Evolutionary conservation across 2,797 vertebrate genomes (phyloP).

Genomic region (Hipposideros larvatus): DNA sequence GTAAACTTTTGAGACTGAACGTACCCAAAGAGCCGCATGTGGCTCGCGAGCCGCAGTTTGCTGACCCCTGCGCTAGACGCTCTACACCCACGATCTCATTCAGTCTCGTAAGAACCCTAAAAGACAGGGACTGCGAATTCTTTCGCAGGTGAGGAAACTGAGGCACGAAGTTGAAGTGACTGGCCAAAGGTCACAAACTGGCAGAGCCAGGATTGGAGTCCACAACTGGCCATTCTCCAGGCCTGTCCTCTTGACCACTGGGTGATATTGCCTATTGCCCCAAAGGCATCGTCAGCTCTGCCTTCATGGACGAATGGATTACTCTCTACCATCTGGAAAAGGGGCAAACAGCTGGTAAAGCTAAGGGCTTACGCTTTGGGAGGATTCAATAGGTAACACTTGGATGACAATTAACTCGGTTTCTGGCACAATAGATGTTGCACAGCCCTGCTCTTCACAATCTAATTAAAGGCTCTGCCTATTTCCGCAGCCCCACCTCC

Average conservation of each 20-base stretch:
- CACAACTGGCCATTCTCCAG: not conserved
- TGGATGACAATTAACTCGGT: rapidly evolving
- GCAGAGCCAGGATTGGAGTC: not conserved
- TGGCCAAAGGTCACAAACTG: not conserved
- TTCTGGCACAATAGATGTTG: rapidly evolving
- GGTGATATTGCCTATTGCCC: not conserved
- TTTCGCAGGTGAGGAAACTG: not conserved
- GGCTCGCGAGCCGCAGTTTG: too few species aligned
- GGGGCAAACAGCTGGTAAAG: not conserved
- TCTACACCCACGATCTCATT: rapidly evolving
- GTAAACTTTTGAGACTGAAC: too few species aligned
- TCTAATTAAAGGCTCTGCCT: not conserved
- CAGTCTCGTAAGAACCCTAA: rapidly evolving
- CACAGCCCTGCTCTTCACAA: not conserved
- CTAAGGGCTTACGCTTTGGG: not conserved
- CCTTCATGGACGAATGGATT: rapidly evolving
- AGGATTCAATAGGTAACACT: not conserved
- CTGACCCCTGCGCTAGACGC: not conserved
- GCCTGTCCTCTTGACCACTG: not conserved
- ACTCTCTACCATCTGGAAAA: not conserved
- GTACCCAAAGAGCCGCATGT: too few species aligned
- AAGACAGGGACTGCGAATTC: not conserved
- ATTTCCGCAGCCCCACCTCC: not conserved
- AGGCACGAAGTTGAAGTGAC: not conserved
- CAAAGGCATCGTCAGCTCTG: not conserved